Evolutionary conservation across 2,797 vertebrate species (phyloP), one percentile per base, ranked within the genome.

Genomic region (Tachyglossus aculeatus): DNA sequence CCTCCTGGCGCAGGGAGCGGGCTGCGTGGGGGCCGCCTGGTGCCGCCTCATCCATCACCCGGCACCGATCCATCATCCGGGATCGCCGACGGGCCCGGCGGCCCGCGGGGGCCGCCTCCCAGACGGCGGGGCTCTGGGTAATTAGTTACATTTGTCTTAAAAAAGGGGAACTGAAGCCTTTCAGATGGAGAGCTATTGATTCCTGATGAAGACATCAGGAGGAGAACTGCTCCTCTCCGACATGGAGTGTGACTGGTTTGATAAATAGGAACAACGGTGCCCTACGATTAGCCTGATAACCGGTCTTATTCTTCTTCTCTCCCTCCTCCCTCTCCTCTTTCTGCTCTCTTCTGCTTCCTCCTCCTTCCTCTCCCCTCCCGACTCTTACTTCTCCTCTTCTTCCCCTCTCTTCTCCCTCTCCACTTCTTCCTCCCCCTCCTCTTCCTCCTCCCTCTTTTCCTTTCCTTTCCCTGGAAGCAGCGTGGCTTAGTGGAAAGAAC

Each of bases 1-100:
- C n/a, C n/a, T 91, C 89, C 89, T 85, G 33, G 61, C 3, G 4
- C 55, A 80, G 74, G 18, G 53, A 71, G 71, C 67, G 64, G 33
- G 73, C 62, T 83, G 61, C 84, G 80, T 86, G 67, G 41, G 69
- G 16, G 45, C 55, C 57, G 36, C 31, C 48, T 70, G 81, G 73
- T 73, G 61, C 2, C 31, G 0, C 1, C 54, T n/a, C 73, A 74
- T 92, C 66, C 86, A 87, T 93, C 88, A 91, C n/a, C 60, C 16
- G 19, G 37, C 25, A 32, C 12, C 57, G 1, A 90, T 92, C 78
- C 70, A 89, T 92, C 90, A 89, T 0, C 1, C 43, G 4, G 54
- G 57, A 43, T 63, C 74, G 74, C 29, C 19, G 64, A 12, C 0
- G 40, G 9, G 53, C 47, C 58, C 74, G 77, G 82, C 67, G 78